These are phyloP conservation scores for Embiotoca jacksoni DNA, from an alignment of 2,113 vertebrate species.

Conservation along the genomic window DNA sequence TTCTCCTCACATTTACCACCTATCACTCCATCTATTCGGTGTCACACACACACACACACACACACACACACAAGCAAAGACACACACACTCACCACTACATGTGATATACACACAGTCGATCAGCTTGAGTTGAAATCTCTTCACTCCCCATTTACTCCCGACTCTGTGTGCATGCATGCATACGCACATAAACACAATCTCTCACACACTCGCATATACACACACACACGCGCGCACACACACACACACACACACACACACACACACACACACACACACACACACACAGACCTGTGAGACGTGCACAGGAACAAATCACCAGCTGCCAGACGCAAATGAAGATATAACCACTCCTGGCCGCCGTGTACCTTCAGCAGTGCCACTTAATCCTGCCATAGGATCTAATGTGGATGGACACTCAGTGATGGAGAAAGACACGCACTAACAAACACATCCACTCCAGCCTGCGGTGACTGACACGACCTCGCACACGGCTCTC, in stretches of 20 bases:
- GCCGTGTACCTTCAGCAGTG: slow-evolving; percentile 65
- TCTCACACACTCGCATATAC: no score
- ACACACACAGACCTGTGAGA: slow-evolving; percentile 28
- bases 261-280: not conserved
- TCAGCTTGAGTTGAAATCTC: slow-evolving; percentile 62
- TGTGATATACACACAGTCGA: slow-evolving; percentile 51
- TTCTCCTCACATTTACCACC: slow-evolving; percentile 51
- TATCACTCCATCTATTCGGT: slow-evolving; percentile 47
- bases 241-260: not conserved
- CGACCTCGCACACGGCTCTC: not conserved
- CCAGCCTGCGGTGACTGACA: slow-evolving; percentile 72
- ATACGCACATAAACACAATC: not conserved
- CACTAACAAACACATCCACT: slow-evolving; percentile 71
- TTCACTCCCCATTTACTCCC: slow-evolving; percentile 63
- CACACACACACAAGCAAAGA: slow-evolving; percentile 16
- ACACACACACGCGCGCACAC: not conserved
- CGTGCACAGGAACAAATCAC: slow-evolving; percentile 68
- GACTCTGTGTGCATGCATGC: slow-evolving; percentile 30
- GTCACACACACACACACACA: slow-evolving; percentile 11
- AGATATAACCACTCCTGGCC: slow-evolving; percentile 76
- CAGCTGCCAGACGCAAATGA: slow-evolving; percentile 75
- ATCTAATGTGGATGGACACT: slow-evolving; percentile 80
- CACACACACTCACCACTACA: slow-evolving; percentile 27
- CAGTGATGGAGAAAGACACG: slow-evolving; percentile 66
- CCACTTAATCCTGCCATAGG: slow-evolving; percentile 74